Evolutionary conservation across 2,888 invertebrate genomes (phyloP).

Genomic region (Bellardia bayeri): DNA sequence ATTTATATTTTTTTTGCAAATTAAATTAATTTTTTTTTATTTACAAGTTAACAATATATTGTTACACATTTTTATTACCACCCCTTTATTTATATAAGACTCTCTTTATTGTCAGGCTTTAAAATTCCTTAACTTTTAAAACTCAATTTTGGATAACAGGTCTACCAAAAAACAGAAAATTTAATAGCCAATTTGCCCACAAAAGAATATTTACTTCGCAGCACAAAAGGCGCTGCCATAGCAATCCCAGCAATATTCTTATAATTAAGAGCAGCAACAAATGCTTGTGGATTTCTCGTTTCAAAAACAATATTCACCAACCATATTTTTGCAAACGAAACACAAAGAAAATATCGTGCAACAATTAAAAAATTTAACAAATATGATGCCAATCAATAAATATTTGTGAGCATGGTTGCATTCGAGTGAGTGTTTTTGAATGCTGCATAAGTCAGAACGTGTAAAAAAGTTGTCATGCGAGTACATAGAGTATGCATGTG

Average conservation of each 20-base stretch:
- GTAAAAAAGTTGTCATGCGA: constrained; percentile 32
- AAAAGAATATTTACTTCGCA: neutral
- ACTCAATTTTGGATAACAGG: neutral
- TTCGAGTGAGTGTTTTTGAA: neutral
- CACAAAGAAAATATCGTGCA: neutral
- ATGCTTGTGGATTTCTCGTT: neutral
- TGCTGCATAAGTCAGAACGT: constrained; percentile 25
- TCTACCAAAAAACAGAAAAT: neutral
- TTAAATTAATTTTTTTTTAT: neutral
- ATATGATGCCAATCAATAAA: constrained; percentile 32
- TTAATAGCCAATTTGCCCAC: neutral
- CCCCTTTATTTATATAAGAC: too few relatives aligned
- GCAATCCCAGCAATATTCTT: neutral
- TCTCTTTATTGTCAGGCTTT: too few relatives aligned
- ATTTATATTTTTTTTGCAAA: neutral
- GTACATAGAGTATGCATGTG: neutral
- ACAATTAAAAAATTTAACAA: constrained; percentile 44
- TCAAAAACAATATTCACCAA: constrained; percentile 14
- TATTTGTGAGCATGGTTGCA: neutral
- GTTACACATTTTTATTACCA: too few relatives aligned
- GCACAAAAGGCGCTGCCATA: neutral
- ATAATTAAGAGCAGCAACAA: constrained; percentile 8
- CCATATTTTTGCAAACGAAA: neutral
- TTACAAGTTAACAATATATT: neutral
- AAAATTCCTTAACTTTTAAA: too few relatives aligned